Base-by-base conservation (phyloP, 2,113 vertebrate species). In the Penelope pileata region DNA sequence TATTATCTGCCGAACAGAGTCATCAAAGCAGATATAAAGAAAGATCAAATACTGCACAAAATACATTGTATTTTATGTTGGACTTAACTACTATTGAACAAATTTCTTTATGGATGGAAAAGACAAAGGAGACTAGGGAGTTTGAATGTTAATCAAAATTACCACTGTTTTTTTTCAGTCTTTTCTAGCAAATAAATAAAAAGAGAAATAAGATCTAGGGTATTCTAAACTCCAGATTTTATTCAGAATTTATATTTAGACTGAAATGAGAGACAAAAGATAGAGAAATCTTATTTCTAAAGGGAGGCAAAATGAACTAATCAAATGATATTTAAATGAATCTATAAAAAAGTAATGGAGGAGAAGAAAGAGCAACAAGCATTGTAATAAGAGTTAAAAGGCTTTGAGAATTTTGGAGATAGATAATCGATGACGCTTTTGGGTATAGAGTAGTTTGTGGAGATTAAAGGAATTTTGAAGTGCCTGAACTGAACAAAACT, bases 391-490 rank as follows among this genome's bases (percentile, higher is more conserved):
- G 36, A 88, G 16, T 12, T 82, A 45, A 12, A 59, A 78, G 10
- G 4, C 36, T 14, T 54, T 22, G 7, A 53, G 42, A 47, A 47
- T 87, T 93, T 51, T 69, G 73, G 86, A 89, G 66, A 36, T 53
- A 56, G 51, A 91, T 84, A 18, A 72, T 74, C 78, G 64, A 30
- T 42, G 30, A 29, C 51, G 36, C 29, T 79, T 90, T 73, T 43
- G 40, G 42, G 42, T 94, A 72, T 22, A 51, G 24, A 72, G 43
- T 30, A 62, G 12, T 69, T 81, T 66, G 51, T 76, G 45, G 60
- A 95, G 85, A 90, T 86, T 79, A 94, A 93, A 94, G 72, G 45
- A 64, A 67, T 70, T 51, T 79, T 80, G 56, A 83, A 82, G 58
- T 43, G n/a, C 10, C 73, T 27, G 53, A 79, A 24, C 30, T 88